Conservation (phyloP, 2,797 vertebrate species). For the Pseudomugil gertrudae region DNA sequence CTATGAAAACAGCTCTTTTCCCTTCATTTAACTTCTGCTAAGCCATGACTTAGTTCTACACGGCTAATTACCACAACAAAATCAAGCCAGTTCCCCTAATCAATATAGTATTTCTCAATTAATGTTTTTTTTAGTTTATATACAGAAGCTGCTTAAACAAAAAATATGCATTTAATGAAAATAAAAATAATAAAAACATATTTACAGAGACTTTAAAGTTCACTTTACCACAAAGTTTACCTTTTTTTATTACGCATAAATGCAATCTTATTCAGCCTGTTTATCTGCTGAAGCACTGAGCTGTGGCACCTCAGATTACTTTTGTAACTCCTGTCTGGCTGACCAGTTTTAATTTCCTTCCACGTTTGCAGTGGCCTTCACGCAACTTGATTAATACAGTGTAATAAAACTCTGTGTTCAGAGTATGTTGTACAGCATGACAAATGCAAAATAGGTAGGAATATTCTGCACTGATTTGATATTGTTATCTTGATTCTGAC, state of each 20-base stretch:
- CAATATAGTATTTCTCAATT: background rate
- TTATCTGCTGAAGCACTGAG: background rate
- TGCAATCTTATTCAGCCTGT: background rate
- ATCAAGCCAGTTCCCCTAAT: background rate
- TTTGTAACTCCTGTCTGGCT: slow-evolving; percentile 1
- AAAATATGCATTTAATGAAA: background rate
- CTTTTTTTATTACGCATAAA: background rate
- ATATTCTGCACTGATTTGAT: slow-evolving; percentile 61
- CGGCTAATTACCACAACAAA: background rate
- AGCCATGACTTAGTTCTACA: background rate
- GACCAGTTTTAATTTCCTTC: background rate
- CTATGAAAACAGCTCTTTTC: background rate
- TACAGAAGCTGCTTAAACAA: background rate
- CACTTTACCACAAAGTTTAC: background rate
- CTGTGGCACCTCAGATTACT: background rate
- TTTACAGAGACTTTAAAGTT: background rate
- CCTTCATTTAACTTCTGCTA: background rate
- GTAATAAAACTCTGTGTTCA: background rate
- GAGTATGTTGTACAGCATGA: slow-evolving; percentile 32
- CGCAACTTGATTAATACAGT: background rate
- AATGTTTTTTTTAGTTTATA: background rate
- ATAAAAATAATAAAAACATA: background rate
- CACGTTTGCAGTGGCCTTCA: background rate
- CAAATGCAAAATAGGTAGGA: slow-evolving; percentile 47
- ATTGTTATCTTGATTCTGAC: slow-evolving; percentile 43